These are phyloP conservation scores for Phoebastria nigripes DNA, from an alignment of 2,797 vertebrate species.

Conservation along the genomic window DNA sequence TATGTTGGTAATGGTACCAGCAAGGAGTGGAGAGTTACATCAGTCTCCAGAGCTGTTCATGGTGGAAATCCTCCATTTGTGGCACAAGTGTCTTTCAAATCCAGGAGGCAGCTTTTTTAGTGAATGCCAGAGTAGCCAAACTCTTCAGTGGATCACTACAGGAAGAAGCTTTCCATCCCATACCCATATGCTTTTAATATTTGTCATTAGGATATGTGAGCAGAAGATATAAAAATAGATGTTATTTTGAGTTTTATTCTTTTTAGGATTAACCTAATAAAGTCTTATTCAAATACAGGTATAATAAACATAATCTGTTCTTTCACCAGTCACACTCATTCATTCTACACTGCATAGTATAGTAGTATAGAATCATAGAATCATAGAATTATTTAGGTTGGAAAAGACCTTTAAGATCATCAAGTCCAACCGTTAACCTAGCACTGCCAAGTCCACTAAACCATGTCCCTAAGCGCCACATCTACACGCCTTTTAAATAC, in stretches of 20 bases:
- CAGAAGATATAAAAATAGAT: not conserved
- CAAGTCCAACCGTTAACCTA: too few species aligned
- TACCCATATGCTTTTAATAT: not conserved
- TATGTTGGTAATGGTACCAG: not conserved
- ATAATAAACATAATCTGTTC: not conserved
- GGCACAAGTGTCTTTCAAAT: not conserved
- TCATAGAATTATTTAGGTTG: too few species aligned
- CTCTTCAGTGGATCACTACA: not conserved
- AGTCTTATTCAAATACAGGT: not conserved
- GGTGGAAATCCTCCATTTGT: not conserved
- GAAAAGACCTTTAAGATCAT: too few species aligned
- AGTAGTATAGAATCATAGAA: too few species aligned
- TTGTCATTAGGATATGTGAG: not conserved
- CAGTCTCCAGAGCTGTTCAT: not conserved
- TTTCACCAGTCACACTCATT: not conserved
- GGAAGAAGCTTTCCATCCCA: not conserved
- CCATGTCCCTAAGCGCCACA: too few species aligned
- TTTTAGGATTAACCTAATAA: not conserved
- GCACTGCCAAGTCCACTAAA: too few species aligned
- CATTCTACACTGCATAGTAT: not conserved
- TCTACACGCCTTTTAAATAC: too few species aligned
- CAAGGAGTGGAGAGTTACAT: not conserved
- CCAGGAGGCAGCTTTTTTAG: not conserved
- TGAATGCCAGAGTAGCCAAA: not conserved
- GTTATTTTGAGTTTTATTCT: not conserved